Base-by-base conservation (phyloP, 2,888 invertebrate species). In the Erpobdella octoculata region DNA sequence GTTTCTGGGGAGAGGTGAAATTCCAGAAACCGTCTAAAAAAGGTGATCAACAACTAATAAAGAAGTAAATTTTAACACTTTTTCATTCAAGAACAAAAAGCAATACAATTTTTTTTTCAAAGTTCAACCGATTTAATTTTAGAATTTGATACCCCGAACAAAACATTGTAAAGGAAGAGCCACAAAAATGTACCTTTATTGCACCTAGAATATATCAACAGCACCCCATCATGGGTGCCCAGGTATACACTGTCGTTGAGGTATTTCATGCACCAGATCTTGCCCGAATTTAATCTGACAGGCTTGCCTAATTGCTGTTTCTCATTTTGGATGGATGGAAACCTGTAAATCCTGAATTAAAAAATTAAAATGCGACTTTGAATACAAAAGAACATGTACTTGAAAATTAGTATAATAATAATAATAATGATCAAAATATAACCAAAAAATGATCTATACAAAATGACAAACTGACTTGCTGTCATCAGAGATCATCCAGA, bases 181-280 rank as follows among this genome's bases (percentile, higher is more conserved):
- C 9, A 41, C 18, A 41, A 41, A 12, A 41, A 9, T 9, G 18
- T 25, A 53, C 53, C 53, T 53, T 53, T 53, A 53, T 12, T n/a
- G 35, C 9, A 9, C 25, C 36, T 36, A 25, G 25, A 53, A 38
- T 53, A 71, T 36, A 58, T 58, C 9, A 71, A 21, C 15, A 71
- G 28, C 6, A 1, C 46, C 37, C 67, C 65, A 59, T 89, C 91
- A 15, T 89, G 86, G 3, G 92, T 86, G 0, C 92, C 92, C n/a
- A 91, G 91, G 82, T 91, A 93, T 77, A 93, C 90, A 68, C 89
- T 89, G 83, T 92, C 91, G 79, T 91, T 90, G 81, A 92, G 90
- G 82, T 90, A 90, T 76, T 88, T 87, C 75, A 93, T 90, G 76
- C 90, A 89, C 58, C 89, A 88, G 48, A 91, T 88, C 0, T 88